Evolutionary conservation across 2,113 vertebrate genomes (phyloP), one percentile per base, ranked within the genome.

Genomic region (Noctilio leporinus): DNA sequence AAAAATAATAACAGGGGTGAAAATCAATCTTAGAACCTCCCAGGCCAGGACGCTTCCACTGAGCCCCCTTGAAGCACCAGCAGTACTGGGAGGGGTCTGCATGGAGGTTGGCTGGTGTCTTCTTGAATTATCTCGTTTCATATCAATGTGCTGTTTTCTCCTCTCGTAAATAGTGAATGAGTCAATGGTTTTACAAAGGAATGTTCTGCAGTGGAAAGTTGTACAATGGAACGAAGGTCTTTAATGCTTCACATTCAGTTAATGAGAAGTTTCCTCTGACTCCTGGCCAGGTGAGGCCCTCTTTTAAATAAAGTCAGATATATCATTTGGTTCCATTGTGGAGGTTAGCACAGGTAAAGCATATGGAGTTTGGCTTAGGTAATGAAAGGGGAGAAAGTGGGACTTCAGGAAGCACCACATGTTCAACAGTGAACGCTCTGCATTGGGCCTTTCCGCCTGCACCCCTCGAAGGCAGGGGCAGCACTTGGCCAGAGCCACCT

Each of bases 241-340:
- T 91, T 69, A 67, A 59, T 24, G n/a, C 45, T 57, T 64, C 43
- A 45, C n/a, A 8, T 30, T 73, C 70, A 51, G 15, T 69, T 49
- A 6, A 57, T 47, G n/a, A 47, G 28, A 93, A 62, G 22, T 69
- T 97, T 78, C 67, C 81, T 86, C 86, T 78, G 75, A 53, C 19
- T 53, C 69, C 82, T 81, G 33, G 33, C 43, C 33, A 59, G 4
- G 33, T 11, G 15, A 92, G 12, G 28, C 33, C 51, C 28, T 67
- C 35, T 33, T 17, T 67, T 77, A 65, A 85, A 43, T 62, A 70
- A 91, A 83, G 49, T 30, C 55, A 38, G 81, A 35, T 64, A 38
- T 22, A 20, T 64, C 30, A 73, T 80, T 94, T 78, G 47, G 45
- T 96, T 84, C 33, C 72, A 72, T 28, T 72, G 69, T 33, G 65